Conservation (phyloP, 1,140 invertebrate genomes). For the Sminthurinus signatus region DNA sequence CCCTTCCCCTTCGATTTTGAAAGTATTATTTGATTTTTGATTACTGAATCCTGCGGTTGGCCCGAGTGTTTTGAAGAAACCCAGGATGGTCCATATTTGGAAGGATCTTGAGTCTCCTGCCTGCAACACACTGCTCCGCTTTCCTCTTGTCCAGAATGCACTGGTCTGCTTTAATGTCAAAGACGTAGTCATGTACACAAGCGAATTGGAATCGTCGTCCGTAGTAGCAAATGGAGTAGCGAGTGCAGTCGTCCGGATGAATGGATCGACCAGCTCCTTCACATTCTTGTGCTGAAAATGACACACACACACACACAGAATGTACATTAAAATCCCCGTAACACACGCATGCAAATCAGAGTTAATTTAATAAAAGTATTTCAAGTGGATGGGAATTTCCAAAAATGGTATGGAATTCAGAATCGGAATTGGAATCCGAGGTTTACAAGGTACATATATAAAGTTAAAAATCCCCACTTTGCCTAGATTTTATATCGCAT, state of each 20-base stretch:
- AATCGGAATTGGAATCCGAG: too few species aligned
- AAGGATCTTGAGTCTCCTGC: too few species aligned
- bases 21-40: too few species aligned
- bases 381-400: neutral
- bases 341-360: neutral
- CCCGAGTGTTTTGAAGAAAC: too few species aligned
- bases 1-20: too few species aligned
- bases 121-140: too few species aligned
- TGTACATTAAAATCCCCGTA: neutral
- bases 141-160: neutral
- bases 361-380: neutral
- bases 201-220: slow-evolving; percentile 23
- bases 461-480: too few species aligned
- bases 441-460: too few species aligned
- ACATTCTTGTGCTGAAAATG: slow-evolving; percentile 31
- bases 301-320: neutral
- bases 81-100: too few species aligned
- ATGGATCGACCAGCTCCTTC: slow-evolving; percentile 17
- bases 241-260: slow-evolving; percentile 37
- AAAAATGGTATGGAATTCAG: too few species aligned
- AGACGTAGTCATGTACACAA: neutral
- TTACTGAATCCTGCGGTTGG: too few species aligned
- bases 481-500: too few species aligned
- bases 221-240: slow-evolving; percentile 35
- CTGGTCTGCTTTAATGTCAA: neutral